Conservation (phyloP, 2,888 invertebrate genomes). For the Myathropa florea region DNA sequence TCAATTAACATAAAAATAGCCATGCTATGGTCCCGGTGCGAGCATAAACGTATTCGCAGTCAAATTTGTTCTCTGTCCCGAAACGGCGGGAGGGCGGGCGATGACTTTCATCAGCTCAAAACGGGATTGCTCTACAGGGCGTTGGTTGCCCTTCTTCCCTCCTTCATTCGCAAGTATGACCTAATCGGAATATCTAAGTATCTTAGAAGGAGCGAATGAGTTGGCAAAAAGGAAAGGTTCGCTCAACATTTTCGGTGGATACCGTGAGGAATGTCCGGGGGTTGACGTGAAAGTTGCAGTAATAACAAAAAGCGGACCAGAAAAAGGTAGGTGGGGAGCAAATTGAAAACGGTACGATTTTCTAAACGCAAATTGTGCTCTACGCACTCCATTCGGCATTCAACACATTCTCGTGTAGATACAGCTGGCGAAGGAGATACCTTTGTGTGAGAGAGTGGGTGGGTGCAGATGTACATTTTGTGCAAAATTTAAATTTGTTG, state of each 20-base stretch:
- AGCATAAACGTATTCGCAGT: conserved; percentile 65
- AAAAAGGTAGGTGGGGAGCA: conserved; percentile 38
- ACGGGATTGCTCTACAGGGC: conserved; percentile 20
- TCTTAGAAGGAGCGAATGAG: background rate
- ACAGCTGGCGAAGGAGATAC: too few relatives aligned
- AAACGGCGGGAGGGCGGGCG: background rate
- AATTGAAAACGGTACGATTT: conserved; percentile 62
- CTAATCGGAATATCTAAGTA: conserved; percentile 54
- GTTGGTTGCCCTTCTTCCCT: background rate
- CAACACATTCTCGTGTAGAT: conserved; percentile 40
- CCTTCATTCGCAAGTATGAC: conserved; percentile 13
- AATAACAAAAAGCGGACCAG: conserved; percentile 29
- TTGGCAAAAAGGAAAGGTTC: background rate
- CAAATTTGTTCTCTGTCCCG: conserved; percentile 48
- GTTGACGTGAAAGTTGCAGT: conserved; percentile 4
- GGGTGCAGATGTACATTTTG: conserved; percentile 33
- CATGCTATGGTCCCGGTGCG: conserved; percentile 69
- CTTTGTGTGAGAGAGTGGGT: too few relatives aligned
- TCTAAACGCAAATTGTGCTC: conserved; percentile 63
- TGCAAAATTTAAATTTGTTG: conserved; percentile 58
- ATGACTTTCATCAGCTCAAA: background rate
- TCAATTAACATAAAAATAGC: conserved; percentile 80
- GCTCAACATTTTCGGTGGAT: background rate
- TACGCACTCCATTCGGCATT: conserved; percentile 65
- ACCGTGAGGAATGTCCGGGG: background rate